phyloP scores from a whole-genome alignment of 30 jellyfish, hydroid and myxozoan species.

The Catostylus mosaicus region DNA sequence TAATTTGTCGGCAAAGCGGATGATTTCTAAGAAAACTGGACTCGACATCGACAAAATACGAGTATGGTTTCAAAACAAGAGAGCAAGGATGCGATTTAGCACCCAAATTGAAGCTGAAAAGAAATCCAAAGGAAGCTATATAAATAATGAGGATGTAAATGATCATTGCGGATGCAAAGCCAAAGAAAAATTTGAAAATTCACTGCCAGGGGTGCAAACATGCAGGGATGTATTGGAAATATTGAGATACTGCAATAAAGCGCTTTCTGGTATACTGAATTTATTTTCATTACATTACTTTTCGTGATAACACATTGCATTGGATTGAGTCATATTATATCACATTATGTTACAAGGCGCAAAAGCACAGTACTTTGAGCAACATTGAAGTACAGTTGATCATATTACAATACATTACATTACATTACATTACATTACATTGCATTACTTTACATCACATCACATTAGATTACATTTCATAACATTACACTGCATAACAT shows the following conservation, averaged over 20 bases:
- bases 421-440: background rate
- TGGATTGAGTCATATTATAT: background rate
- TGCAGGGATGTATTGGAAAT: background rate
- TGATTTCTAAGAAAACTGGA: slow-evolving; percentile 37
- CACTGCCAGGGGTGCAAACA: background rate
- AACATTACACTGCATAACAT: no score
- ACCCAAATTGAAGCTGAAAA: background rate
- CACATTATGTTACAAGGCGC: background rate
- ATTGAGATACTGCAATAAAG: slow-evolving; percentile 1
- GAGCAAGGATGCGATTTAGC: slow-evolving; percentile 33
- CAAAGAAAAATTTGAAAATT: background rate
- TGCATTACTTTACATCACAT: background rate
- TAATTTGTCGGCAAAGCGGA: background rate
- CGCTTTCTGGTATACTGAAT: background rate
- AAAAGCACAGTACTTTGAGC: no score
- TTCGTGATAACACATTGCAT: background rate
- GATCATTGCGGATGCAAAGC: no score
- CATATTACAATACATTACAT: no score
- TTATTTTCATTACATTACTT: no score
- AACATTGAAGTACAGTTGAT: no score
- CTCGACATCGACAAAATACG: slow-evolving; percentile 50
- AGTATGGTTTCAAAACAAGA: slow-evolving; percentile 50
- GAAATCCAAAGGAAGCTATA: no score
- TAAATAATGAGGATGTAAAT: no score
- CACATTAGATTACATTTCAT: background rate